These are phyloP conservation scores for Cephonodes hylas DNA, from an alignment of 2,888 invertebrate genomes.

Conservation along the genomic window DNA sequence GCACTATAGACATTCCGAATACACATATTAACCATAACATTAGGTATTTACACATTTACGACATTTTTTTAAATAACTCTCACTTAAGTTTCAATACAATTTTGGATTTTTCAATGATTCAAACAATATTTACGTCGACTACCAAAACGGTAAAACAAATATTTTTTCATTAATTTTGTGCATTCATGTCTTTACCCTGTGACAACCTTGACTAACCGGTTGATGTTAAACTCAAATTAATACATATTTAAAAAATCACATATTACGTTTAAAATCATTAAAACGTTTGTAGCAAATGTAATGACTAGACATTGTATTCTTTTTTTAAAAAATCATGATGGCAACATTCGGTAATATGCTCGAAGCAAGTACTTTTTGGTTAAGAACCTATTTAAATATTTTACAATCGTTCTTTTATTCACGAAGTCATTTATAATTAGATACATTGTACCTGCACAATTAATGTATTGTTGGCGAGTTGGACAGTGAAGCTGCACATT, in stretches of 20 bases:
- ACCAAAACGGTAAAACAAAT: conserved; percentile 3
- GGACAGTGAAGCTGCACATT: not conserved
- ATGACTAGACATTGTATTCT: conserved; percentile 65
- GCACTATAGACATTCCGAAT: conserved; percentile 32
- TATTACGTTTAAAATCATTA: conserved; percentile 25
- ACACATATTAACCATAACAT: not conserved
- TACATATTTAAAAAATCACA: conserved; percentile 19
- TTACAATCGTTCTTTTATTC: not conserved
- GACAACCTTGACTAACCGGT: conserved; percentile 59
- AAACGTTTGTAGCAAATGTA: conserved; percentile 55
- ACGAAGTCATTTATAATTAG: not conserved
- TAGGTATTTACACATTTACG: conserved; percentile 1
- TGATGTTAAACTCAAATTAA: conserved; percentile 30
- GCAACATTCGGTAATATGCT: conserved; percentile 8
- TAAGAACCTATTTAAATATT: not conserved
- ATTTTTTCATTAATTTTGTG: conserved; percentile 36
- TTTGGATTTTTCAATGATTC: not conserved
- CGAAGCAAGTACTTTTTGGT: not conserved
- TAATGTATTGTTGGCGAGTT: not conserved
- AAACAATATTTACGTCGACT: not conserved
- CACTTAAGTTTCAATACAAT: not conserved
- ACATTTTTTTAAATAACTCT: not conserved
- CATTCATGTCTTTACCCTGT: conserved; percentile 60
- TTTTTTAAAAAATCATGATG: not conserved
- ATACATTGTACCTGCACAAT: not conserved